A percentile compares a stretch with the other conserved stretches of the same genome.
Evolutionary conservation across 2,113 vertebrate species (phyloP).

Genomic region (Anseranas semipalmata): DNA sequence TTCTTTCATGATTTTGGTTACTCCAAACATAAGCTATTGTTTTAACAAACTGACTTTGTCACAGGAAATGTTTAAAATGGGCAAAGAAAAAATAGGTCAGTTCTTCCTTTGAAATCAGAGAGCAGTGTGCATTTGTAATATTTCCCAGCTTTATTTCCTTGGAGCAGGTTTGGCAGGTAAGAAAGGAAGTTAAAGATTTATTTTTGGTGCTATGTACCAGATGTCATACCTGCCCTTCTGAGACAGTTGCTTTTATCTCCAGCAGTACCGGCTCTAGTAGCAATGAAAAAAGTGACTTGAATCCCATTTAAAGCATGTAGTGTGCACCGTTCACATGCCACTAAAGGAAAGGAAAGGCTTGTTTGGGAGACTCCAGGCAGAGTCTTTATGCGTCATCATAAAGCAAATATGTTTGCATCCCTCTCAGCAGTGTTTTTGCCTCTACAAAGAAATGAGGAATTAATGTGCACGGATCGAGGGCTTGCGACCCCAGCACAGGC

Average conservation of each 20-base stretch:
- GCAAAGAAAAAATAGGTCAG: constrained; percentile 66
- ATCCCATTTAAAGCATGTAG: constrained; percentile 61
- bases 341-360: constrained; percentile 31
- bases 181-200: constrained; percentile 74
- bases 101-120: constrained; percentile 67
- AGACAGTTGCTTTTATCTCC: constrained; percentile 73
- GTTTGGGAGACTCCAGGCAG: constrained; percentile 48
- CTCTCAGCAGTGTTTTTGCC: neutral
- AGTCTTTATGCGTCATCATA: constrained; percentile 2
- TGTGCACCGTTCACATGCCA: constrained; percentile 47
- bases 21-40: constrained; percentile 33
- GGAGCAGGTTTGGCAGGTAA: constrained; percentile 65
- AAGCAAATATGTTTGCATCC: constrained; percentile 32
- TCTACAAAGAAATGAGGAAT: neutral
- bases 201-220: constrained; percentile 68
- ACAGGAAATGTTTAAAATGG: constrained; percentile 31
- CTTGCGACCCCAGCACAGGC: neutral
- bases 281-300: constrained; percentile 55
- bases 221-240: constrained; percentile 69
- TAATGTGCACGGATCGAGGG: neutral
- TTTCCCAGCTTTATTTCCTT: constrained; percentile 64
- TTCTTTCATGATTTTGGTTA: neutral
- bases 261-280: constrained; percentile 58
- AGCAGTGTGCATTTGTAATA: constrained; percentile 52
- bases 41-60: constrained; percentile 45